Base-by-base conservation (phyloP, 2,797 vertebrate genomes). In the Catostomus latipinnis region DNA sequence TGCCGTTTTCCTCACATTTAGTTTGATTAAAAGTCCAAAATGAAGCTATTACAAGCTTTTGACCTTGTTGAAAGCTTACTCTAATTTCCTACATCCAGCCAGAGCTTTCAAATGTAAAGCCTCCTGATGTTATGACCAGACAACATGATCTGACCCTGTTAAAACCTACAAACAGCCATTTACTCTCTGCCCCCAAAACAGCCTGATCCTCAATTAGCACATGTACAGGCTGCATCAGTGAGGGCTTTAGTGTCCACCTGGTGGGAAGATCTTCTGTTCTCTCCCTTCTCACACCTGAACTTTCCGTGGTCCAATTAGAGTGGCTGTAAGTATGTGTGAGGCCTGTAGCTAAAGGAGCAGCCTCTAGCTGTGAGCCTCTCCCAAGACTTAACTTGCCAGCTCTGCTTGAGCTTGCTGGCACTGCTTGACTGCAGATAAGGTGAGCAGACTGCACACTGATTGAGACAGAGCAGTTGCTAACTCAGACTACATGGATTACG, bases 171-270 rank as follows among this genome's bases (percentile, higher is more conserved):
- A 82, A 75, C 62, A 82, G 60, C 58, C 63, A 50, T 82, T 86
- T 82, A 86, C 65, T 76, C 80, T 85, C 65, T 82, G 71, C 60
- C 74, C 43, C 52, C 50, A 6, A 80, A 80, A 50, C 45, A 61
- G 67, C 49, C 49, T 61, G 49, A 67, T 75, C 78, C 61, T 82
- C 85, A 88, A 86, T 88, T 88, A 86, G 76, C 76, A 62, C 50
- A 67, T 50, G 22, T 54, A 43, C 68, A 22, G 13, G 22, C 67
- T 43, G 76, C 49, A 62, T 79, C 74, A 78, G 62, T 14, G 48
- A 74, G 71, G 52, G 74, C 67, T 74, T 78, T 76, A 74, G 67
- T 70, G 62, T 77, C 46, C 80, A 82, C 72, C 76, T 66, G 67
- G 16, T 62, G 74, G 45, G 50, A 70, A 70, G 60, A 79, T 71